These are phyloP conservation scores for Lacanobia oleracea DNA, from an alignment of 2,888 invertebrate genomes.

Conservation along the genomic window DNA sequence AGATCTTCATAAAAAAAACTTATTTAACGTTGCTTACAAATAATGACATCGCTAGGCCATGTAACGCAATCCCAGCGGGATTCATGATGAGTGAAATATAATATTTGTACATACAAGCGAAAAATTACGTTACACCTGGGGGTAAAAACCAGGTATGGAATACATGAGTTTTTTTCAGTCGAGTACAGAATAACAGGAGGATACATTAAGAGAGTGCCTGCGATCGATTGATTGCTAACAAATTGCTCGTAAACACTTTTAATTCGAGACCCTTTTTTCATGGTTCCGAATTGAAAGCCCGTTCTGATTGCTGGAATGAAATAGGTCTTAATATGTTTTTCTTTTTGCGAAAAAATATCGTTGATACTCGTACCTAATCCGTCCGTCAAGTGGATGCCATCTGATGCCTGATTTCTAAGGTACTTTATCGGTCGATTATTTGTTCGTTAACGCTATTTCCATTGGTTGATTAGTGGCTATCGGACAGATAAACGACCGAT, in stretches of 20 bases:
- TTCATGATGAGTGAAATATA: slow-evolving; percentile 29
- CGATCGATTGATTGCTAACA: slow-evolving; percentile 16
- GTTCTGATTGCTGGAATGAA: not conserved
- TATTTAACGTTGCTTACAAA: not conserved
- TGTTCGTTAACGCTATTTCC: no score
- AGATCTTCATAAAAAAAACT: not conserved
- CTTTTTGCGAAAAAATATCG: not conserved
- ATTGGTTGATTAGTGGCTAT: no score
- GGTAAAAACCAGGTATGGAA: not conserved
- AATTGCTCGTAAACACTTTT: slow-evolving; percentile 5
- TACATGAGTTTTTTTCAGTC: not conserved
- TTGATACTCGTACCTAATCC: no score
- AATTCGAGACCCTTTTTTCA: not conserved
- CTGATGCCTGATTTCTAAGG: no score
- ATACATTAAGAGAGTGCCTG: slow-evolving; percentile 10
- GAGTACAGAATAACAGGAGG: not conserved
- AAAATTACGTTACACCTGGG: slow-evolving; percentile 14
- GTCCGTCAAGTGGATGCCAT: no score
- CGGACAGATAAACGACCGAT: no score
- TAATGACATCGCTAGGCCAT: slow-evolving; percentile 11
- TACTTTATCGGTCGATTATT: no score
- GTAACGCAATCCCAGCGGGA: slow-evolving; percentile 13
- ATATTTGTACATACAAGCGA: slow-evolving; percentile 11
- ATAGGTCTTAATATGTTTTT: not conserved
- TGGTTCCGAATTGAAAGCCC: not conserved